phyloP scores from a whole-genome alignment of 1,140 invertebrate species.

The Drosophila pandora region DNA sequence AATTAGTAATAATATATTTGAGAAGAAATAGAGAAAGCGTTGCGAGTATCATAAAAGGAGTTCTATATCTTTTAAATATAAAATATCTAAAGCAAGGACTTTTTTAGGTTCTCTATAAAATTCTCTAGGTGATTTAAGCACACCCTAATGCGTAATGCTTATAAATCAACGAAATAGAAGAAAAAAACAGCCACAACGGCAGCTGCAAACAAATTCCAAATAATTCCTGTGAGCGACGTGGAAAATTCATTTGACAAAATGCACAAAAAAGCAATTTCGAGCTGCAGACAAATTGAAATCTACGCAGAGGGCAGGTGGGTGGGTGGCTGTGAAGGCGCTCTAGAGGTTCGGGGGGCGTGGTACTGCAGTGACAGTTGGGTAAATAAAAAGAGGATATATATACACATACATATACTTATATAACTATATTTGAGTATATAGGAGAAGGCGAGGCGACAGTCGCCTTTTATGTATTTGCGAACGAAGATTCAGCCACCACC shows the following conservation, averaged over 20 bases:
- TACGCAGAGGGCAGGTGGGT: constrained; percentile 25
- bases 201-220: constrained; percentile 80
- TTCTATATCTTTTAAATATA: background rate
- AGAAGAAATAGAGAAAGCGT: too few species aligned
- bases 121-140: background rate
- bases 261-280: constrained; percentile 81
- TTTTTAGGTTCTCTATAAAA: background rate
- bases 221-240: constrained; percentile 79
- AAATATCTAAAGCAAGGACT: background rate
- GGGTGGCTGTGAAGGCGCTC: background rate
- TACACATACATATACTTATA: constrained; percentile 10
- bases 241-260: constrained; percentile 82
- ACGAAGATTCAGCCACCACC: constrained; percentile 78
- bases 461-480: constrained; percentile 26
- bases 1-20: background rate
- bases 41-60: too few species aligned
- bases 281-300: constrained; percentile 81
- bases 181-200: constrained; percentile 14
- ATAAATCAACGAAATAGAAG: constrained; percentile 74
- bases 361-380: constrained; percentile 75
- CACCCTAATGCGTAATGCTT: constrained; percentile 59
- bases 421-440: constrained; percentile 36
- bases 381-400: constrained; percentile 62
- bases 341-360: constrained; percentile 21
- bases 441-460: constrained; percentile 14